Base-by-base conservation (phyloP, 2,113 vertebrate species). In the human region DNA sequence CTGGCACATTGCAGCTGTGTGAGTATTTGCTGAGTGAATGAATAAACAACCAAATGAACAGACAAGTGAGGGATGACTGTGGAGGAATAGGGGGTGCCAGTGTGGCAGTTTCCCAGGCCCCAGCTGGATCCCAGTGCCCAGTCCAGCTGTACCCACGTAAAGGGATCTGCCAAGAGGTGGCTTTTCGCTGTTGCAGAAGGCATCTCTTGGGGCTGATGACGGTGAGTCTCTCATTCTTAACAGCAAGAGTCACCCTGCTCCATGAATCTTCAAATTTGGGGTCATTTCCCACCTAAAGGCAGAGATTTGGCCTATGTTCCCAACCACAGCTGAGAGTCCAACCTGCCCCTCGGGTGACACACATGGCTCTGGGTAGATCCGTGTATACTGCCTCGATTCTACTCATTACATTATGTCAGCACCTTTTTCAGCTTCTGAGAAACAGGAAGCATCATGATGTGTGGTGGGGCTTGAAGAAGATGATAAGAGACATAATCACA, bases 381-480 rank as follows among this genome's bases (percentile, higher is more conserved):
- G 35, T 48, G 73, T 30, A 32, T 92, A 55, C 5, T 22, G 22
- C 61, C 64, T 76, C 2, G 1, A n/a, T 97, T 79, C 73, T 35
- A 73, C 91, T 73, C n/a, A 7, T 40, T 45, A 80, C 61, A 18
- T 80, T 27, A 83, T 88, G 93, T 96, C 96, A 97, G 95, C 96
- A 89, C 59, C 88, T 89, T 94, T 87, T 61, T 93, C 52, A 64
- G 64, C 96, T 95, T 93, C 97, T 97, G 96, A 97, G 96, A 96
- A 97, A 97, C 97, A 97, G 97, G 96, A 98, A 98, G 87, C 86
- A 57, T 43, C 35, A 23, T 48, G 73, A 52, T 89, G 75, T 70
- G 85, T 84, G 85, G 50, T 87, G 86, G 93, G 27, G 72, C 52
- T 94, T 89, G 82, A 82, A 82, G 73, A 94, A 72, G 40, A 45